Evolutionary conservation across 2,888 invertebrate genomes (phyloP), one percentile per base, ranked within the genome.

Genomic region (Folsomia manolachei): DNA sequence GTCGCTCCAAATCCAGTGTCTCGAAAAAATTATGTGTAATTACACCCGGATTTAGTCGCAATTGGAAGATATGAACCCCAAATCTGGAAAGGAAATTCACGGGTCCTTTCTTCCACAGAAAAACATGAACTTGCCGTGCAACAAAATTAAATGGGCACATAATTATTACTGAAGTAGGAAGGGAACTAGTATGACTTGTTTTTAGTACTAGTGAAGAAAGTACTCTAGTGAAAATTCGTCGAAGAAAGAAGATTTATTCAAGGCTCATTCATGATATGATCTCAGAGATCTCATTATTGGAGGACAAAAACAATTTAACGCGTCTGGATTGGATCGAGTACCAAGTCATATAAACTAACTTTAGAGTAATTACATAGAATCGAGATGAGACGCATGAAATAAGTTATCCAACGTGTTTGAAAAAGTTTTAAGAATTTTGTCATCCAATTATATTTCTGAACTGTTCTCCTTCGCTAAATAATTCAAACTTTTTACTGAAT

Each of bases 11-110:
- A 70, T 53, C 73, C 76, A 71, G 76, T 77, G 70, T 77, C 75
- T 60, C 67, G 79, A 64, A 79, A 79, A 69, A 77, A 79, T 71
- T 79, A 79, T 51, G 77, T 79, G 27, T 79, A 69, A 75, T 67
- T 9, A 39, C 39, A 9, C n/a, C 24, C 23, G 24, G n/a, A 14
- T 61, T 25, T 63, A 26, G 19, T n/a, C 27, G 9, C 27, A 18
- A 26, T 11, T 25, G 14, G 39, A 39, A 14, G 39, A 39, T 39
- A 39, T 4, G 39, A 14, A 39, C 14, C 39, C 7, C 39, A 39
- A 39, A 39, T 14, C 14, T 9, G 39, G 39, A 39, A 39, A 14
- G 4, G 39, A n/a, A n/a, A n/a, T n/a, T n/a, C n/a, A n/a, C n/a
- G n/a, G n/a, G n/a, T n/a, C n/a, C n/a, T n/a, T n/a, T n/a, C n/a